These are phyloP conservation scores for Charaxes varanes DNA, from an alignment of 1,140 invertebrate genomes.

Conservation along the genomic window DNA sequence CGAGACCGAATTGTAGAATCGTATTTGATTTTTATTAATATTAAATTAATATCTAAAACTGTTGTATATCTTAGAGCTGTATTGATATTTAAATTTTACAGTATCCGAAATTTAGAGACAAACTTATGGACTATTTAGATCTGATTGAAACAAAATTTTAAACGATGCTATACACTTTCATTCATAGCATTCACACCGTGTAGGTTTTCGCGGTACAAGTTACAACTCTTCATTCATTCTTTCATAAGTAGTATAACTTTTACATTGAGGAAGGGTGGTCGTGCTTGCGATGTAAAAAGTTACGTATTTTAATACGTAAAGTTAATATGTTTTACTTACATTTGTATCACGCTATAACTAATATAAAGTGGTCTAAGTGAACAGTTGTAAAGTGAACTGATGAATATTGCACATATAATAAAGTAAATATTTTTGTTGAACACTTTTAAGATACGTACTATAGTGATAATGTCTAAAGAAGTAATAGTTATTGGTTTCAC, in stretches of 20 bases:
- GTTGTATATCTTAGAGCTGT: too few species aligned
- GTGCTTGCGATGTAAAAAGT: constrained; percentile 11
- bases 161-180: neutral
- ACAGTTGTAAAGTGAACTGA: neutral
- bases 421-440: neutral
- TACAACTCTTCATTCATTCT: constrained; percentile 11
- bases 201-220: constrained; percentile 16
- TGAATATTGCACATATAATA: neutral
- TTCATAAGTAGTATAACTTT: constrained; percentile 22
- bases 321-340: neutral
- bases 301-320: constrained; percentile 39
- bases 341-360: neutral
- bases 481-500: constrained; percentile 16
- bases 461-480: constrained; percentile 10
- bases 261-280: constrained; percentile 3
- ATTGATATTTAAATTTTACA: too few species aligned
- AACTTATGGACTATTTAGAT: too few species aligned
- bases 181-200: neutral
- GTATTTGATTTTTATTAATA: too few species aligned
- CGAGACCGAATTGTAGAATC: too few species aligned
- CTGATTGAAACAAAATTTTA: too few species aligned
- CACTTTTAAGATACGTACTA: neutral
- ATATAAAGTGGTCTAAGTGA: neutral
- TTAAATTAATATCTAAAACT: too few species aligned
- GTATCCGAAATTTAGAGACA: too few species aligned